Percentiles rank a stretch among this genome's conserved stretches.
These are phyloP conservation scores for Campoletis sonorensis DNA, from an alignment of 1,140 invertebrate genomes.

Conservation along the genomic window DNA sequence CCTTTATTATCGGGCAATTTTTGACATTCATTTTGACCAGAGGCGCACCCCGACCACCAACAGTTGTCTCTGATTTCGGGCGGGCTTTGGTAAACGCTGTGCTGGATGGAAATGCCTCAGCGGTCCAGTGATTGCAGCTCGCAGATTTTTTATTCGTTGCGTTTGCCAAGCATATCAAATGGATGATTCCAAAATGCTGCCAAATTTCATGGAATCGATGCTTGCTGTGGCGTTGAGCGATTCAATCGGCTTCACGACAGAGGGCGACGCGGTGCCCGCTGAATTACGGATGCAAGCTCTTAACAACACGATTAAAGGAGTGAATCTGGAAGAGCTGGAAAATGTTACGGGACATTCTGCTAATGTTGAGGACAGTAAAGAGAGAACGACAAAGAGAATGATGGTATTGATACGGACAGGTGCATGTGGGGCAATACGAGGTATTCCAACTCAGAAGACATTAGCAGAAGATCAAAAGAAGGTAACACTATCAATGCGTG, in stretches of 20 bases:
- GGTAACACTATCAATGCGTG: slow-evolving; percentile 38
- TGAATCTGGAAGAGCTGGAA: not conserved
- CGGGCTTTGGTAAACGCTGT: slow-evolving; percentile 29
- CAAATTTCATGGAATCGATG: slow-evolving; percentile 41
- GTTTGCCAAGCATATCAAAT: slow-evolving; percentile 43
- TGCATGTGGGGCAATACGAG: not conserved
- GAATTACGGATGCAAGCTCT: slow-evolving; percentile 44
- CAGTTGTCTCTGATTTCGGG: slow-evolving; percentile 43
- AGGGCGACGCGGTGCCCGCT: slow-evolving; percentile 34
- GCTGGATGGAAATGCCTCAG: slow-evolving; percentile 32
- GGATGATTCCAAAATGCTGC: slow-evolving; percentile 28
- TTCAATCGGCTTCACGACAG: slow-evolving; percentile 19
- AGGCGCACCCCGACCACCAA: slow-evolving; percentile 28
- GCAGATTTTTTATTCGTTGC: slow-evolving; percentile 28
- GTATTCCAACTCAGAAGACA: not conserved
- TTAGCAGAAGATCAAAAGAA: not conserved
- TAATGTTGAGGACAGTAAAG: not conserved
- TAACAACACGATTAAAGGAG: slow-evolving; percentile 5
- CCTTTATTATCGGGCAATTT: slow-evolving; percentile 34
- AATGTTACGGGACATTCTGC: not conserved
- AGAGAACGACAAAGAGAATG: not conserved
- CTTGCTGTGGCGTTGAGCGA: slow-evolving; percentile 37
- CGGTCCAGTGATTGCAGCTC: not conserved
- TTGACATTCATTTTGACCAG: slow-evolving; percentile 14
- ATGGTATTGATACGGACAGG: not conserved